A percentile compares a stretch with the other conserved stretches of the same genome.
These are phyloP conservation scores for Hemitrygon akajei DNA, from an alignment of 2,797 vertebrate genomes.

Conservation along the genomic window DNA sequence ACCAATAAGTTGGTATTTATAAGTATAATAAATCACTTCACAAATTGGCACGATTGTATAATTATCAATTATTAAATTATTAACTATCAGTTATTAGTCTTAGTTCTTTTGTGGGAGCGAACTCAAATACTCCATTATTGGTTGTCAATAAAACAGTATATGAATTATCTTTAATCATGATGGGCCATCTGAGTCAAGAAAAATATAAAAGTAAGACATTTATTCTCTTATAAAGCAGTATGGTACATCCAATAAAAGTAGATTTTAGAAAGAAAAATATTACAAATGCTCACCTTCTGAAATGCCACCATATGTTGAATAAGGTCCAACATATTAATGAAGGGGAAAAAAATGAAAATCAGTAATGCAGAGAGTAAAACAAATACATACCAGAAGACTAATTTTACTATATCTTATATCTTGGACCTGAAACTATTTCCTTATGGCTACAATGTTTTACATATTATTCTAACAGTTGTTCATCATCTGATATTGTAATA, in stretches of 20 bases:
- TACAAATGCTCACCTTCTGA: constrained; percentile 18
- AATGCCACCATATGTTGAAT: neutral
- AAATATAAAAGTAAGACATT: neutral
- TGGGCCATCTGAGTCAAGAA: neutral
- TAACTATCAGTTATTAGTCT: neutral
- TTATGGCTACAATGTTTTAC: neutral
- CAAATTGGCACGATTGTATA: neutral
- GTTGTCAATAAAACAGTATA: neutral
- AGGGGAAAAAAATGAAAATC: constrained; percentile 10
- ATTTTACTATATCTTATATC: neutral
- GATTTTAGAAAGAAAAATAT: neutral
- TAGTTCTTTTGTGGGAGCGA: neutral
- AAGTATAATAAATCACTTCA: neutral
- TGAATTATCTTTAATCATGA: neutral
- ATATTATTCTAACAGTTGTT: neutral
- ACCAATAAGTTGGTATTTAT: neutral
- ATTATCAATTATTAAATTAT: neutral
- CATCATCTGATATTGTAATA: neutral
- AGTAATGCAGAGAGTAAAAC: neutral
- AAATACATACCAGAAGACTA: neutral
- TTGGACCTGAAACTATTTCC: neutral
- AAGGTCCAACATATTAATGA: neutral
- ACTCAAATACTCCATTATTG: neutral
- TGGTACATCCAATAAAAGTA: neutral
- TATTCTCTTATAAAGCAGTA: neutral